Conservation (phyloP, 2,888 invertebrate species). For the Cabera pusaria region DNA sequence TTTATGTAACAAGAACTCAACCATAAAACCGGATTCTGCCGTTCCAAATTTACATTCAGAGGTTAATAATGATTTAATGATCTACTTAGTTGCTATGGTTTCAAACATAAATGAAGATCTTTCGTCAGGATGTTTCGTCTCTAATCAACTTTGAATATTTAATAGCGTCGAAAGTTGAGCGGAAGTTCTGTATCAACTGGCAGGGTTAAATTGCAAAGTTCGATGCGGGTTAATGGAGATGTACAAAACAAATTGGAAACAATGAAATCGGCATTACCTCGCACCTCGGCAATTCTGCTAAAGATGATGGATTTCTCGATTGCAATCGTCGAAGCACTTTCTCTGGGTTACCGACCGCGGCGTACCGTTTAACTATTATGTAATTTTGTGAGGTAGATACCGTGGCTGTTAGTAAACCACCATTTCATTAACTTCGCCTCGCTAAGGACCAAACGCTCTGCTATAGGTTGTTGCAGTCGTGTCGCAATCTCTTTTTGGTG, state of each 20-base stretch:
- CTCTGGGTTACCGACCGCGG: conserved; percentile 48
- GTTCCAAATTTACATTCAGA: not conserved
- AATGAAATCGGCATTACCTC: conserved; percentile 52
- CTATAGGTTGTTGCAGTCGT: conserved; percentile 22
- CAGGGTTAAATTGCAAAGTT: conserved; percentile 28
- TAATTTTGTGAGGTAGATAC: conserved; percentile 41
- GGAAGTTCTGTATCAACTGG: conserved; percentile 19
- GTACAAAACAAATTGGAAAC: conserved; percentile 39
- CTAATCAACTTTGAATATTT: no score
- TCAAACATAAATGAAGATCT: no score
- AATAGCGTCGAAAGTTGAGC: conserved; percentile 11
- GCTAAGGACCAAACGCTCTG: conserved; percentile 42
- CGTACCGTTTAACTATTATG: conserved; percentile 37
- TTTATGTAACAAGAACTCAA: conserved; percentile 1
- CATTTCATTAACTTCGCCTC: conserved; percentile 41
- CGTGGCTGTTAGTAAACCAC: conserved; percentile 40
- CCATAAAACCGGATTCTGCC: conserved; percentile 2
- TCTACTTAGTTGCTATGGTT: no score
- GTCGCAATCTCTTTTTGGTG: conserved; percentile 24
- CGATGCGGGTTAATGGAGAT: conserved; percentile 34
- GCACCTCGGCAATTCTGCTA: conserved; percentile 39
- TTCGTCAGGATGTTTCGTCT: no score
- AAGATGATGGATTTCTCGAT: conserved; percentile 61
- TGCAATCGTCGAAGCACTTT: conserved; percentile 62
- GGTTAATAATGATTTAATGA: no score